Percentiles rank a stretch among this genome's conserved stretches.
Conservation (phyloP, 2,888 invertebrate genomes). For the Orthosia gracilis region DNA sequence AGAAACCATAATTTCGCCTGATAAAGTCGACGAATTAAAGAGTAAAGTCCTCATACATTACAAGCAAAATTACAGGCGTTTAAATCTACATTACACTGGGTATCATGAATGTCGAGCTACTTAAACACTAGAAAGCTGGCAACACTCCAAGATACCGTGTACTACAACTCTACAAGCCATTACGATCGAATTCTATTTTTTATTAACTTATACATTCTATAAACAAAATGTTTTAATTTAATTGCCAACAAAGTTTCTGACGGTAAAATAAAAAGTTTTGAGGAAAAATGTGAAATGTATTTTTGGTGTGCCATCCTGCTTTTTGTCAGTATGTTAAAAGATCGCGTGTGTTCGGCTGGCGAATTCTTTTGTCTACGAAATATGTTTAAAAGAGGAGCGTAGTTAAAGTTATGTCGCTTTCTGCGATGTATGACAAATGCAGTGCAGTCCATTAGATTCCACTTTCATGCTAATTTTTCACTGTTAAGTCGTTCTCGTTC, state of each 20-base stretch:
- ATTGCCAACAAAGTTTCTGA: slow-evolving; percentile 46
- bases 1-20: slow-evolving; percentile 57
- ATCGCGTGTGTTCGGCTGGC: not conserved
- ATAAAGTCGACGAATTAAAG: slow-evolving; percentile 62
- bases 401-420: slow-evolving; percentile 32
- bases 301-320: slow-evolving; percentile 27
- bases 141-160: slow-evolving; percentile 71
- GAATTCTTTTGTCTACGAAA: slow-evolving; percentile 27
- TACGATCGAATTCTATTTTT: slow-evolving; percentile 62
- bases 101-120: slow-evolving; percentile 68
- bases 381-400: slow-evolving; percentile 17
- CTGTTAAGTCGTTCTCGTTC: not conserved
- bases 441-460: not conserved
- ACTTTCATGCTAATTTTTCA: not conserved
- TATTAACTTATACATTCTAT: slow-evolving; percentile 26
- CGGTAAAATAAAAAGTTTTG: slow-evolving; percentile 31
- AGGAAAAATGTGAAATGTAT: slow-evolving; percentile 36
- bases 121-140: slow-evolving; percentile 74
- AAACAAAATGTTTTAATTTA: slow-evolving; percentile 47
- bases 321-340: slow-evolving; percentile 32
- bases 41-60: slow-evolving; percentile 55
- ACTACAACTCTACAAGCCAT: slow-evolving; percentile 72
- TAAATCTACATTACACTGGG: slow-evolving; percentile 66
- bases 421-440: slow-evolving; percentile 10
- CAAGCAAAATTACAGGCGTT: slow-evolving; percentile 62